These are phyloP conservation scores for Actinia equina DNA, from an alignment of 64 coral and sea anemone genomes.

Conservation along the genomic window DNA sequence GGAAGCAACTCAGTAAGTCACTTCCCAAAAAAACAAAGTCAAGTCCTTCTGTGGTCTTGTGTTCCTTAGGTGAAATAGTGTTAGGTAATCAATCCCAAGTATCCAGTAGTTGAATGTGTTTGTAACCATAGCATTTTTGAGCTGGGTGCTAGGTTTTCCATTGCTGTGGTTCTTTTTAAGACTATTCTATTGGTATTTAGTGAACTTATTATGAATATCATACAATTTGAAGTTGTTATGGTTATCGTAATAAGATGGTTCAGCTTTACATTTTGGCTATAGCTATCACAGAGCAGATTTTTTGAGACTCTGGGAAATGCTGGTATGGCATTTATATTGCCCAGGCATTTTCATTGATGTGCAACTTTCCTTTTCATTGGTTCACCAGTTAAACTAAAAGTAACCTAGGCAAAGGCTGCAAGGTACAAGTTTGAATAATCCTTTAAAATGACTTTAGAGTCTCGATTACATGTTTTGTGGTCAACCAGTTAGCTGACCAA, in stretches of 20 bases:
- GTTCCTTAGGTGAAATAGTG: background rate
- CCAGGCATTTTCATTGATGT: too few species aligned
- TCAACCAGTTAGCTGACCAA: too few species aligned
- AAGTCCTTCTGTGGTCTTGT: background rate
- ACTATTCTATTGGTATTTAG: background rate
- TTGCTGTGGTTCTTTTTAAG: background rate
- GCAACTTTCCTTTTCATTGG: too few species aligned
- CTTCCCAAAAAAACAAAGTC: background rate
- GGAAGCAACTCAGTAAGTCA: constrained; percentile 37
- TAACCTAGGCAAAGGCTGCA: too few species aligned
- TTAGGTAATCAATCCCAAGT: background rate
- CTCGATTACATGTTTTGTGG: too few species aligned
- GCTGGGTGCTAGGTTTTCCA: background rate
- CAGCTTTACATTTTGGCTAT: background rate
- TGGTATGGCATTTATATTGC: too few species aligned
- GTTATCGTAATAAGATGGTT: background rate
- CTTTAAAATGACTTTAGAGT: too few species aligned
- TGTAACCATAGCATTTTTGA: background rate
- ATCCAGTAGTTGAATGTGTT: background rate
- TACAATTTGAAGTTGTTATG: background rate
- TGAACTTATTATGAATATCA: background rate
- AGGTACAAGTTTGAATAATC: too few species aligned
- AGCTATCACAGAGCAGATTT: background rate
- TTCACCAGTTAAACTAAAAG: too few species aligned
- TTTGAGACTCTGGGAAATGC: background rate